Base-by-base conservation (phyloP, 2,797 vertebrate genomes). In the Chelonia mydas region DNA sequence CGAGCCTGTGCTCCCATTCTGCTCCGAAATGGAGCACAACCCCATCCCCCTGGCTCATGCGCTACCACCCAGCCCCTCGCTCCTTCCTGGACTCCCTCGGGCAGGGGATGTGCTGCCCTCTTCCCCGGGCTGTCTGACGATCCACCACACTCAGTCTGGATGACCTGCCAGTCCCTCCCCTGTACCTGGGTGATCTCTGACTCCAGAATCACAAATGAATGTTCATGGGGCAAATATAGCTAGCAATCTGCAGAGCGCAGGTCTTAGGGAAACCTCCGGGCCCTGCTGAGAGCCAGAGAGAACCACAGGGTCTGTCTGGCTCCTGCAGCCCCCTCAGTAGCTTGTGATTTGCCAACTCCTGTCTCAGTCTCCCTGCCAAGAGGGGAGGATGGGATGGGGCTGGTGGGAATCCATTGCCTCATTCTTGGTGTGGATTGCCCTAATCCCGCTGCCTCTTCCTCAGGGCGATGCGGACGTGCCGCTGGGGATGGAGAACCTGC, bases 401-500 rank as follows among this genome's bases (percentile, higher is more conserved):
- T 0, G 2, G 17, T 33, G 19, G 81, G 25, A 50, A 2, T 28
- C 7, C 1, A 3, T 10, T 49, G 17, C 33, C n/a, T 65, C 61
- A 37, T 1, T 3, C 16, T 41, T 7, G 25, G 9, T 27, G 4
- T 53, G 83, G 61, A 81, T 61, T 83, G 80, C 57, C 76, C 31
- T 47, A 45, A 77, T 21, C 12, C 1, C 27, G 2, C 3, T 27
- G 11, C 37, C 37, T 13, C 31, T 45, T 68, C 31, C 13, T 74
- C 59, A 99, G 99, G 97, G 96, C 0, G 97, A 98, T 8, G 88
- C 97, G 0, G 93, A 87, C 0, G 96, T 99, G 87, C 99, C 99
- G 1, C 95, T 86, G 4, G 98, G 99, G 47, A 99, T 99, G 98
- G 98, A 98, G 86, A 99, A 97, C 81, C 94, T 99, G 96, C 98